A percentile compares a stretch with the other conserved stretches of the same genome.
phyloP scores from a whole-genome alignment of 2,113 vertebrate species.

The Ophthalmolycus amberensis region DNA sequence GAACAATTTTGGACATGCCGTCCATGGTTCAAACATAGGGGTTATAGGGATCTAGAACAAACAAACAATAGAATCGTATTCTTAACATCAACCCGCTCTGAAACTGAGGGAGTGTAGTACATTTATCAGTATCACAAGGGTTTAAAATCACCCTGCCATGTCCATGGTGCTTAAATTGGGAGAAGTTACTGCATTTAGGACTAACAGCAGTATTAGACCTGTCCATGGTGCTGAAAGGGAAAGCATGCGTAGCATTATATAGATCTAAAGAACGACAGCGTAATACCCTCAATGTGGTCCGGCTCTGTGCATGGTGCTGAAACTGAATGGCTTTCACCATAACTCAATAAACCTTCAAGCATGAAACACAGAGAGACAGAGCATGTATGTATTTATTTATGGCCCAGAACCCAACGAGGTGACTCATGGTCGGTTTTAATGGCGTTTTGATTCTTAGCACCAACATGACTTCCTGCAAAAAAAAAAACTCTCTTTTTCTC shows the following conservation, averaged over 20 bases:
- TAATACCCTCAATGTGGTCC: too few relatives aligned
- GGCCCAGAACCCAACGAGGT: neutral
- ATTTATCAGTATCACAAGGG: neutral
- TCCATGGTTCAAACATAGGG: neutral
- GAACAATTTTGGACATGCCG: neutral
- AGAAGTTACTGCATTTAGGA: neutral
- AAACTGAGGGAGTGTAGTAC: neutral
- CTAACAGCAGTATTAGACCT: neutral
- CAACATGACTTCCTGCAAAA: neutral
- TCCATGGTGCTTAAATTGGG: neutral
- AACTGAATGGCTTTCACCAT: neutral
- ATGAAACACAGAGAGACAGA: neutral
- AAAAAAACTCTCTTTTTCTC: conserved; percentile 1
- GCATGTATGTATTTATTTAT: neutral
- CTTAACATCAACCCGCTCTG: neutral
- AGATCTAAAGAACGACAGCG: neutral
- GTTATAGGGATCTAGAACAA: neutral
- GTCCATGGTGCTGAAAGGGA: neutral
- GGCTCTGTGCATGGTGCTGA: neutral
- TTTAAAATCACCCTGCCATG: neutral
- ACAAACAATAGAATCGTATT: neutral
- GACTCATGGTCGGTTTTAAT: neutral
- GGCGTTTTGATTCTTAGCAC: conserved; percentile 1
- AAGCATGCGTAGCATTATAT: neutral
- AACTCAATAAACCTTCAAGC: neutral